Evolutionary conservation across 2,113 vertebrate genomes (phyloP).

Genomic region (Thamnophis sirtalis): DNA sequence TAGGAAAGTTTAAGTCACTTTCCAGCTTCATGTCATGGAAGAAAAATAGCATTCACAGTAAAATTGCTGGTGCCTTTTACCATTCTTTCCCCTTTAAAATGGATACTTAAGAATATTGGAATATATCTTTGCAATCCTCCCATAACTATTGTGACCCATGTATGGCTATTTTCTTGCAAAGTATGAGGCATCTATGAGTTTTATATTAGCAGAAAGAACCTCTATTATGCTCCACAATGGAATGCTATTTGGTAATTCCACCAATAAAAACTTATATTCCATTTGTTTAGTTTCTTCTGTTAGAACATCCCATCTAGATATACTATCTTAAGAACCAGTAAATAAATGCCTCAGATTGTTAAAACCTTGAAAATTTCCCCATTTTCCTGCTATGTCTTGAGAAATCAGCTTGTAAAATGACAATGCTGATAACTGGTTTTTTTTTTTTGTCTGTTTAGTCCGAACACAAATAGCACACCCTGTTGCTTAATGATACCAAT

Average conservation of each 20-base stretch:
- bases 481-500: not conserved
- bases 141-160: not conserved
- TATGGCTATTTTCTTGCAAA: not conserved
- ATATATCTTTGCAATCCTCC: not conserved
- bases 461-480: slow-evolving; percentile 9
- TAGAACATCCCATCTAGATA: slow-evolving; percentile 12
- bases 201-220: not conserved
- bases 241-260: slow-evolving; percentile 19
- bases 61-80: not conserved
- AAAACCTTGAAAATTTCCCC: slow-evolving; percentile 17
- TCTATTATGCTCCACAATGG: slow-evolving; percentile 3
- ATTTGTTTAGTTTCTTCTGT: slow-evolving; percentile 2
- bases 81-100: not conserved
- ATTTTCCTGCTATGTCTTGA: not conserved
- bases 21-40: not conserved
- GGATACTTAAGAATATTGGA: not conserved
- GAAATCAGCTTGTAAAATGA: slow-evolving; percentile 10
- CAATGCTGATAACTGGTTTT: not conserved
- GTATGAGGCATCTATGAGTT: not conserved
- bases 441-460: slow-evolving; percentile 18
- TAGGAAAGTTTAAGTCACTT: not conserved
- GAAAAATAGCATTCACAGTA: not conserved
- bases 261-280: not conserved
- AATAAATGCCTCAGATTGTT: slow-evolving; percentile 5
- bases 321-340: slow-evolving; percentile 2